Base-by-base conservation (phyloP, 1,140 invertebrate genomes). In the Scaptodrosophila lebanonensis region DNA sequence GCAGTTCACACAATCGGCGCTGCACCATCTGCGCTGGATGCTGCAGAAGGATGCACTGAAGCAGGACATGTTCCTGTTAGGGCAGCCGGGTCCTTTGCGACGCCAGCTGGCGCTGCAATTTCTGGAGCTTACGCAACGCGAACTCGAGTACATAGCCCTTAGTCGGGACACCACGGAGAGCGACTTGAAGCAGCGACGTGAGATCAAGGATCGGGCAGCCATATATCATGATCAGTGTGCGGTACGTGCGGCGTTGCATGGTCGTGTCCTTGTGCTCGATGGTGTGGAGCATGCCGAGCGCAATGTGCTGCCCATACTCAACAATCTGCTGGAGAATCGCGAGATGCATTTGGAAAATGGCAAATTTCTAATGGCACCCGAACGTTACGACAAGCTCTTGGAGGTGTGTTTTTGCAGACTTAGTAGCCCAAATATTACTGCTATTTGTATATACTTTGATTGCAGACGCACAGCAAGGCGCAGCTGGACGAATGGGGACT, bases 341-440 rank as follows among this genome's bases (percentile, higher is more conserved):
- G 97, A 99, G 88, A 98, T 99, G 97, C 95, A 99, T 87, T 88
- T 99, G 33, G 98, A 99, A 89, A 97, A 98, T 91, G 98, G 98
- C 0, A 89, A 97, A 62, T 97, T 98, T 87, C 89, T 99, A 9
- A 93, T 99, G 77, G 91, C 95, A 1, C 92, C 95, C 16, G 86
- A 91, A 1, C 91, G 96, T 88, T 99, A 97, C 86, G 97, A 99
- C 84, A 95, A 96, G 88, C 88, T 99, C 6, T 87, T 97, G 3
- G 83, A 94, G 89, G 96, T 96, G 87, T 76, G 57, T 79, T 67
- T 12, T 58, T 30, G 8, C 25, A 4, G 17, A 0, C 9, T 15
- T 18, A 7, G 1, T 15, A 22, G 6, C 33, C 7, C 18, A 18
- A 2, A 12, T 15, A 33, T n/a, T n/a, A 11, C 1, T 22, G 18